Base-by-base conservation (phyloP, 2,113 vertebrate genomes). In the Hydrolagus affinis region DNA sequence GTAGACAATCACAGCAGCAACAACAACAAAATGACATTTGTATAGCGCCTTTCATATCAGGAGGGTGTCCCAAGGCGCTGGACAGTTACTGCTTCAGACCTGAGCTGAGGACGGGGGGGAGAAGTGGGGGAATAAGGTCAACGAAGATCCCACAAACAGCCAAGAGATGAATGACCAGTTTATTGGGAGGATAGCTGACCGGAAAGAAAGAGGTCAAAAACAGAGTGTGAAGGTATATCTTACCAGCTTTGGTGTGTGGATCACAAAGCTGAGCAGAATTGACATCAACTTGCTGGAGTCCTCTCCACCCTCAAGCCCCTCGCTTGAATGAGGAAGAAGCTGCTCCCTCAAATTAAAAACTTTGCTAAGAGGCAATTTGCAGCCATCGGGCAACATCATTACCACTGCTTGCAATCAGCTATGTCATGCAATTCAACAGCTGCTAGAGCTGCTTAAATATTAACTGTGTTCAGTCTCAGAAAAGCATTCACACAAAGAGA, bases 361-460 rank as follows among this genome's bases (percentile, higher is more conserved):
- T 60, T 17, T 62, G 57, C 23, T 64, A 28, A 62, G 64, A 62
- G 76, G 59, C 9, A 25, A 80, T 28, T 62, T 80, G 23, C 15
- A 23, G 23, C 60, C 57, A 23, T 17, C 28, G 76, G n/a, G 11
- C 23, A 80, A 64, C 23, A 60, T 60, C 59, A 80, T 28, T 64
- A 28, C 23, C n/a, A 17, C 76, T 78, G n/a, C 10, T 25, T 59
- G 57, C n/a, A 25, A 60, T 23, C 56, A 77, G 21, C 4, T n/a
- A n/a, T n/a, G n/a, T n/a, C 75, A 60, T 56, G 62, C 76, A 78
- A 80, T 80, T 80, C 76, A 64, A 80, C 76, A 62, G 76, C 57
- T 25, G 76, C 76, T 28, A 62, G 9, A n/a, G n/a, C 0, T 80
- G 59, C 64, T 64, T 80, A 80, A 80, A 80, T 80, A 80, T 62